Conservation (phyloP, 2,888 invertebrate genomes). For the Dascillus cervinus region DNA sequence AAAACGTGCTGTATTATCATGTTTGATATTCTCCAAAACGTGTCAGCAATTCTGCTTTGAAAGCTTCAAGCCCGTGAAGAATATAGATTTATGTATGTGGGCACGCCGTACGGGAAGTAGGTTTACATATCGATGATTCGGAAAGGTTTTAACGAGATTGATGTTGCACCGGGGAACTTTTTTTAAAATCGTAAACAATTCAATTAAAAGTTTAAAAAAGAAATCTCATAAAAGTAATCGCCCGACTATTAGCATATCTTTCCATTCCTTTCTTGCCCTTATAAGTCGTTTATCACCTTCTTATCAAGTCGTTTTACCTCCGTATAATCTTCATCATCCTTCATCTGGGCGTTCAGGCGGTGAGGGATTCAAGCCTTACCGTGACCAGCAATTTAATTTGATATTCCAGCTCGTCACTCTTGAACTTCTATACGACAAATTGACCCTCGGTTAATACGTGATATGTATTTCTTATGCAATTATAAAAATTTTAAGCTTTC, state of each 20-base stretch:
- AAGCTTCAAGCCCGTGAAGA: conserved; percentile 13
- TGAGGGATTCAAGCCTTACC: conserved; percentile 15
- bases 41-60: conserved; percentile 23
- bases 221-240: background rate
- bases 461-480: too few species aligned
- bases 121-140: conserved; percentile 11
- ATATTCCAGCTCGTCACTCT: conserved; percentile 14
- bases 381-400: conserved; percentile 14
- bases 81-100: conserved; percentile 20
- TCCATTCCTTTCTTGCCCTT: conserved; percentile 10
- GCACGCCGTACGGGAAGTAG: conserved; percentile 8
- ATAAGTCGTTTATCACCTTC: conserved; percentile 21
- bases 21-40: conserved; percentile 27
- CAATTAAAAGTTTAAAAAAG: background rate
- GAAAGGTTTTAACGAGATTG: conserved; percentile 11
- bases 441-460: too few species aligned
- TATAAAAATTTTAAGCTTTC: too few species aligned
- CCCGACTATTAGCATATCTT: conserved; percentile 11
- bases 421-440: too few species aligned
- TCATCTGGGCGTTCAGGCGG: conserved; percentile 19
- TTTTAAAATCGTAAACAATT: conserved; percentile 10
- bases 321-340: conserved; percentile 20
- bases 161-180: conserved; percentile 1
- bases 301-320: conserved; percentile 19
- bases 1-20: conserved; percentile 26